Base-by-base conservation (phyloP, 2,888 invertebrate genomes). In the Glaucopsyche alexis region DNA sequence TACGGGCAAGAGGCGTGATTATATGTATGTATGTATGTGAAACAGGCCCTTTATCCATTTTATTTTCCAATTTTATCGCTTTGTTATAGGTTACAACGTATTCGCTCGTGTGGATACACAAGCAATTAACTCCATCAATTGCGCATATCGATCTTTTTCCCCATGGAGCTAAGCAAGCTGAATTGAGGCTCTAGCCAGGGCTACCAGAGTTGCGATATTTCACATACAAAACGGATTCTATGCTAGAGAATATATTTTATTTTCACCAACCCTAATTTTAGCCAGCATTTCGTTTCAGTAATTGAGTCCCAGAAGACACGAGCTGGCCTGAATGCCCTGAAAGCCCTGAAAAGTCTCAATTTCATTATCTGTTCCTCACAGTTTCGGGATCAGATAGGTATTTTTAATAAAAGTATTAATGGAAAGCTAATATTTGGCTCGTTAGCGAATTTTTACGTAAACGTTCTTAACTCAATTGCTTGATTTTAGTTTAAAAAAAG, bases 261-360 rank as follows among this genome's bases (percentile, higher is more conserved):
- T 2, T 5, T 19, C 7, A 13, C 60, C 29, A 60, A 60, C 60
- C 60, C 60, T 60, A 60, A 13, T 13, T 11, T 11, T 47, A 13
- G 47, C 45, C 8, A 69, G 14, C 47, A 49, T 69, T 49, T 38
- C 64, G 64, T 65, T 38, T 29, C 49, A 47, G 69, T 69, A 69
- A 69, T 69, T 69, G 69, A 29, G 49, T 69, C 69, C 69, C 69
- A 19, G 49, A 19, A 29, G 69, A 69, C 19, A 47, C 19, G 16
- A 69, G 69, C 69, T 69, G 29, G 29, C 67, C 67, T 67, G 67
- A 67, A 47, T 67, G 69, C 69, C 69, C 11, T 69, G 5, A 49
- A 69, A 47, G 69, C 69, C 69, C 11, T 69, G 5, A 49, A 69
- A 47, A 49, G 49, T 47, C 69, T 29, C 69, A 49, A 69, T 49